phyloP scores from a whole-genome alignment of 2,797 vertebrate genomes.

The Scolopax bukidnonensis region DNA sequence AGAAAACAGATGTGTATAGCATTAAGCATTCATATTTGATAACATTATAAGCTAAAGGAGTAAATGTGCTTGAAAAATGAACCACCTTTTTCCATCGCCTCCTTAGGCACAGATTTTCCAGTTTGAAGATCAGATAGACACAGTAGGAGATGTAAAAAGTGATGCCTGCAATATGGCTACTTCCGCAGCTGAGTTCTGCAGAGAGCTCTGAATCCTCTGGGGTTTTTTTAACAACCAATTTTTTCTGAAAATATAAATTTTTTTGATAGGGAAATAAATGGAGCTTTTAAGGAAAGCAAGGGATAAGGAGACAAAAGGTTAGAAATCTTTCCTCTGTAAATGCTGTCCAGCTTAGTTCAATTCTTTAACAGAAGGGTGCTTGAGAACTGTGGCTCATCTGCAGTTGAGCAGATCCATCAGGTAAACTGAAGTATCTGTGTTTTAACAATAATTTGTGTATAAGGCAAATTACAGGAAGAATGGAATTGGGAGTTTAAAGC shows the following conservation, averaged over 20 bases:
- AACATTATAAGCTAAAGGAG: not conserved
- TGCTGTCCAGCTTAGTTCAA: not conserved
- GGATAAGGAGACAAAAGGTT: not conserved
- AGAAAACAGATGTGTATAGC: not conserved
- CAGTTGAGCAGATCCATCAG: not conserved
- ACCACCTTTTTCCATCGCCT: not conserved
- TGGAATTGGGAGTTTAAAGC: not conserved
- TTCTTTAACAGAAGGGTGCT: not conserved
- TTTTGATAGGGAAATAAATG: not conserved
- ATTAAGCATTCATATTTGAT: not conserved
- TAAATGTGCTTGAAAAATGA: not conserved
- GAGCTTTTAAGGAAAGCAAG: not conserved
- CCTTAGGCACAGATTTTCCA: not conserved
- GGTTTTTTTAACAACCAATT: not conserved
- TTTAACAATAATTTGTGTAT: not conserved
- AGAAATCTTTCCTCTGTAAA: not conserved
- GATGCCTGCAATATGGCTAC: not conserved
- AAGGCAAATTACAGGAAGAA: not conserved
- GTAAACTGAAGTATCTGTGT: not conserved
- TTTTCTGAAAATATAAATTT: not conserved
- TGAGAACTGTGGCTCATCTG: not conserved
- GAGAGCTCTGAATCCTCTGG: not conserved
- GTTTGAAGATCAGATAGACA: not conserved
- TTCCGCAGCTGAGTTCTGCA: not conserved
- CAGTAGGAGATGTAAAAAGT: not conserved